Percentiles rank a stretch among this genome's conserved stretches.
phyloP scores from a whole-genome alignment of 2,888 invertebrate genomes.

The Morpho deidamia region DNA sequence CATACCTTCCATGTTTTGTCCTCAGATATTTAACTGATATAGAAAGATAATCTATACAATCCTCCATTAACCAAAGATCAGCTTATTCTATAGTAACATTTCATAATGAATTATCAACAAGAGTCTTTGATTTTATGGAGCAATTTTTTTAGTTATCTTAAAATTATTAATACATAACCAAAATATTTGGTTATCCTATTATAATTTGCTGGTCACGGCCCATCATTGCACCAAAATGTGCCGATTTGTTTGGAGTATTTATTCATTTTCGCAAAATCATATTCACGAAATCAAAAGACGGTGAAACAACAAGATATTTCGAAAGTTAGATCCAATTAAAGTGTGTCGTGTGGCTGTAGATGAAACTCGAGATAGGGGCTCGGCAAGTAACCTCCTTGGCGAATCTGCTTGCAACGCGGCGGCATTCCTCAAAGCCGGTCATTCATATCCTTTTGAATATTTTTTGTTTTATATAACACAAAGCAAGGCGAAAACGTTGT shows the following conservation, averaged over 20 bases:
- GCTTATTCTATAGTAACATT: too few species aligned
- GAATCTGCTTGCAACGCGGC: conserved; percentile 35
- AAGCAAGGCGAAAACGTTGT: too few species aligned
- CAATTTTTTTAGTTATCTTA: too few species aligned
- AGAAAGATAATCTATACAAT: too few species aligned
- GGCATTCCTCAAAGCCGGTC: conserved; percentile 70
- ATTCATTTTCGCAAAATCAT: neutral
- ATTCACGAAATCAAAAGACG: conserved; percentile 6
- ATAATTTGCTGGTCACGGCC: too few species aligned
- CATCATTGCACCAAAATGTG: neutral
- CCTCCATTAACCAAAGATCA: too few species aligned
- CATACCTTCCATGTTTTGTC: too few species aligned
- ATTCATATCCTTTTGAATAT: conserved; percentile 38
- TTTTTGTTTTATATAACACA: conserved; percentile 9
- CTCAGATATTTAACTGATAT: too few species aligned
- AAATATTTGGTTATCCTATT: neutral
- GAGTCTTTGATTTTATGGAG: too few species aligned
- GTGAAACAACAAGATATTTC: conserved; percentile 21
- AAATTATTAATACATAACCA: neutral
- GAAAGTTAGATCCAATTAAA: conserved; percentile 31
- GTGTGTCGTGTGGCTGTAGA: conserved; percentile 30
- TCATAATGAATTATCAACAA: too few species aligned
- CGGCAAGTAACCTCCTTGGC: conserved; percentile 32
- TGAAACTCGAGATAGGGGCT: conserved; percentile 42
- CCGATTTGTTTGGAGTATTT: too few species aligned